These are phyloP conservation scores for Pseudomyrmex gracilis DNA, from an alignment of 1,140 invertebrate species.

Conservation along the genomic window DNA sequence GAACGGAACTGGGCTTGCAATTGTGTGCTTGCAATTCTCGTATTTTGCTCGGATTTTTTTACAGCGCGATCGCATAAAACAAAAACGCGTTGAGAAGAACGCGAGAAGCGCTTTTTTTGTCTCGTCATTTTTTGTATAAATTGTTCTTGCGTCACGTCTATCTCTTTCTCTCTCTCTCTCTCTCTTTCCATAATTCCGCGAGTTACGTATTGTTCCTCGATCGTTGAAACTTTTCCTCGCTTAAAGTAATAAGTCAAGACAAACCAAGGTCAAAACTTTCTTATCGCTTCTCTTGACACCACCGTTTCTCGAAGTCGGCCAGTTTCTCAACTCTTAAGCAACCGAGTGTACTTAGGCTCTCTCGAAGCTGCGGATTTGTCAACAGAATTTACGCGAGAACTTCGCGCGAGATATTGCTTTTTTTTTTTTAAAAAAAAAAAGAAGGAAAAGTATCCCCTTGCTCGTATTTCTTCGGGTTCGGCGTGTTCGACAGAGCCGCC, in stretches of 20 bases:
- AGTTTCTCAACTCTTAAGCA: not conserved
- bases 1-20: not conserved
- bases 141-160: constrained; percentile 10
- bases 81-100: too few relatives aligned
- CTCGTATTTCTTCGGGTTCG: not conserved
- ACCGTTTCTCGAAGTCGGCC: not conserved
- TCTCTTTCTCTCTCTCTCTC: not conserved
- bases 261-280: constrained; percentile 10
- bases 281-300: not conserved
- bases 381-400: not conserved
- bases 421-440: not conserved
- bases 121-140: too few relatives aligned
- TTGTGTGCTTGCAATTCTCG: not conserved
- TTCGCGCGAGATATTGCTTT: not conserved
- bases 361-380: not conserved
- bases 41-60: not conserved
- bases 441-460: not conserved
- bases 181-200: constrained; percentile 40
- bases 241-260: not conserved
- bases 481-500: not conserved
- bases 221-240: constrained; percentile 27
- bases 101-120: too few relatives aligned
- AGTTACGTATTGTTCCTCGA: constrained; percentile 36
- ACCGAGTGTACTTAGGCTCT: not conserved
- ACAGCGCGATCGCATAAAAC: not conserved